Evolutionary conservation across 1,140 invertebrate species (phyloP).

Genomic region (Aphaenogaster floridana): DNA sequence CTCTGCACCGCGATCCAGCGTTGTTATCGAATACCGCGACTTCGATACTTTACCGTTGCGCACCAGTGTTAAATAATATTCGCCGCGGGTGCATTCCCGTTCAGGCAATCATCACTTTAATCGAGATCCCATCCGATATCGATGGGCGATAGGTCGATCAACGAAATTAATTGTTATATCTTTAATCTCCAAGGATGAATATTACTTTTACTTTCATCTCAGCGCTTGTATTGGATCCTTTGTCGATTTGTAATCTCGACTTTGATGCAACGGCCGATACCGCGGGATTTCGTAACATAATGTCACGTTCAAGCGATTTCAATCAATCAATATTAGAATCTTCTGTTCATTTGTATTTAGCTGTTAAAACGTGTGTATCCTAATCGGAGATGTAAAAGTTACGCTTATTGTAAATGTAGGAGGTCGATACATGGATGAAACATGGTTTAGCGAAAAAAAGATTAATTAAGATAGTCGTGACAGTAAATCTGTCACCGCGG

Average conservation of each 20-base stretch:
- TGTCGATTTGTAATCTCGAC: not conserved
- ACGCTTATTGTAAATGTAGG: not conserved
- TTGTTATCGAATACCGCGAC: not conserved
- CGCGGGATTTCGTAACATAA: not conserved
- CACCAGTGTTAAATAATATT: conserved; percentile 31
- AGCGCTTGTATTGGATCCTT: not conserved
- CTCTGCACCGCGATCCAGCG: not conserved
- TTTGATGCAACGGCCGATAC: conserved; percentile 3
- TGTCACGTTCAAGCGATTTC: conserved; percentile 5
- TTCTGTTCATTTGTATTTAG: not conserved
- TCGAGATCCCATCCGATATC: conserved; percentile 16
- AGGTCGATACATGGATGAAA: not conserved
- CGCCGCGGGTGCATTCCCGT: conserved; percentile 2
- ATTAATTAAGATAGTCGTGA: conserved; percentile 22
- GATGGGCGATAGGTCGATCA: not conserved
- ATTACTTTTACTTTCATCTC: conserved; percentile 41
- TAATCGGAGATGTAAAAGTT: conserved; percentile 7
- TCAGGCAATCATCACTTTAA: conserved; percentile 13
- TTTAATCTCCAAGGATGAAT: conserved; percentile 20
- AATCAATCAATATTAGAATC: not conserved
- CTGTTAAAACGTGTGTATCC: not conserved
- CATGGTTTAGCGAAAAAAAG: not conserved
- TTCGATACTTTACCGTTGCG: conserved; percentile 8
- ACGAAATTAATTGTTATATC: conserved; percentile 15
- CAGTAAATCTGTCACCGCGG: conserved; percentile 3